These are phyloP conservation scores for Tupiocoris notatus DNA, from an alignment of 2,888 invertebrate genomes.

Conservation along the genomic window DNA sequence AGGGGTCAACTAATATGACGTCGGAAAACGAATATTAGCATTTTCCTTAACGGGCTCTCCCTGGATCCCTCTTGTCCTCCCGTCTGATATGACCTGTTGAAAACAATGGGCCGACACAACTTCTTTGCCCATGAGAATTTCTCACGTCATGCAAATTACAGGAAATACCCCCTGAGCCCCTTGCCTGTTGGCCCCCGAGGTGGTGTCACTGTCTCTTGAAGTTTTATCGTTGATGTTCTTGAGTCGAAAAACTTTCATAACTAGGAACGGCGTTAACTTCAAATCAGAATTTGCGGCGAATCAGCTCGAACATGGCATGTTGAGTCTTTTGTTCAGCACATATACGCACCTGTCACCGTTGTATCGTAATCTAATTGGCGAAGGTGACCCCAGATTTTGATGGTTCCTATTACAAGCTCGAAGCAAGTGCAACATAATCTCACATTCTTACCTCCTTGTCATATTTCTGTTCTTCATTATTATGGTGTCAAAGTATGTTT, in stretches of 20 bases:
- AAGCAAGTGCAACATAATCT: too few relatives aligned
- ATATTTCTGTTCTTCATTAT: too few relatives aligned
- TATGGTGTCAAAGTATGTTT: too few relatives aligned
- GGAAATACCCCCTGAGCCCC: not conserved
- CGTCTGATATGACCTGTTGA: not conserved
- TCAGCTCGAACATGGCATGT: too few relatives aligned
- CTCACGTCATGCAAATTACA: not conserved
- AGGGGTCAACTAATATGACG: not conserved
- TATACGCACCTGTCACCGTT: too few relatives aligned
- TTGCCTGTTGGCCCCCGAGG: not conserved
- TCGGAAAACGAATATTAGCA: not conserved
- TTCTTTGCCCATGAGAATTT: not conserved
- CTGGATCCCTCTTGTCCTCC: not conserved
- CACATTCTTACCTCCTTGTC: too few relatives aligned
- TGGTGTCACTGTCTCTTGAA: not conserved
- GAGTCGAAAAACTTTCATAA: not conserved
- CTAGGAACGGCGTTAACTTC: too few relatives aligned
- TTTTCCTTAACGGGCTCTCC: not conserved
- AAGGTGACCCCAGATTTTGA: too few relatives aligned
- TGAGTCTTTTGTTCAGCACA: too few relatives aligned
- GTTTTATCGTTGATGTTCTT: not conserved
- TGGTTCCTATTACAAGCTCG: too few relatives aligned
- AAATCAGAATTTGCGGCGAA: too few relatives aligned
- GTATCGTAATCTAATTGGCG: too few relatives aligned
- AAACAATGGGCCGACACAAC: not conserved